phyloP scores from a whole-genome alignment of 2,797 vertebrate genomes.

The Onychomys torridus region DNA sequence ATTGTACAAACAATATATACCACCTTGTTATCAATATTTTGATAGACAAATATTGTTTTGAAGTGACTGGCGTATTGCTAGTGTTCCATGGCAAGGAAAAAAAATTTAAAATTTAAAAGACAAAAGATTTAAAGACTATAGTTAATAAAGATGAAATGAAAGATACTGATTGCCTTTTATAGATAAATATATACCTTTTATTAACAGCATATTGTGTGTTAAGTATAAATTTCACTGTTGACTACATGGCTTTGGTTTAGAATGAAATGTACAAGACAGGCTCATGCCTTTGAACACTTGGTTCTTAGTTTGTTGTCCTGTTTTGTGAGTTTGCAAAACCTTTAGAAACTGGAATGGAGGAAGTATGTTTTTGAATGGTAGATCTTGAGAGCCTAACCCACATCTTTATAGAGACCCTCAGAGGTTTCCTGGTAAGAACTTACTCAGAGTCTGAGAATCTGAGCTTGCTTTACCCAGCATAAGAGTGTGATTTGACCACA shows the following conservation, averaged over 20 bases:
- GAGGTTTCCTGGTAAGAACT: no score
- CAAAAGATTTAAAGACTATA: neutral
- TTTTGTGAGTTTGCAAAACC: neutral
- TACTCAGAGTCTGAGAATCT: no score
- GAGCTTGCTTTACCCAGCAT: no score
- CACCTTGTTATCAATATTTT: neutral
- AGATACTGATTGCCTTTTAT: neutral
- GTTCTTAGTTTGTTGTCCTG: neutral
- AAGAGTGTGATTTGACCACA: no score
- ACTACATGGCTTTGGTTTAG: neutral
- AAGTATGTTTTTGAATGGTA: neutral
- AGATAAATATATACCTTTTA: neutral
- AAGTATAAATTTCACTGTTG: neutral
- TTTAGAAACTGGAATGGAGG: neutral
- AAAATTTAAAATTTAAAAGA: neutral
- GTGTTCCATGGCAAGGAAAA: neutral
- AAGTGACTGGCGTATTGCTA: neutral
- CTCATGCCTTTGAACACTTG: neutral
- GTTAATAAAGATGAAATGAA: slow-evolving; percentile 12
- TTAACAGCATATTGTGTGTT: neutral
- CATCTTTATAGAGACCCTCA: neutral
- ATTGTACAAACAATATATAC: neutral
- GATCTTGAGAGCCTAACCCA: neutral
- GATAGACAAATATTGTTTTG: neutral
- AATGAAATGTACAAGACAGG: neutral